phyloP scores from a whole-genome alignment of 2,888 invertebrate genomes.

The Blera fallax region DNA sequence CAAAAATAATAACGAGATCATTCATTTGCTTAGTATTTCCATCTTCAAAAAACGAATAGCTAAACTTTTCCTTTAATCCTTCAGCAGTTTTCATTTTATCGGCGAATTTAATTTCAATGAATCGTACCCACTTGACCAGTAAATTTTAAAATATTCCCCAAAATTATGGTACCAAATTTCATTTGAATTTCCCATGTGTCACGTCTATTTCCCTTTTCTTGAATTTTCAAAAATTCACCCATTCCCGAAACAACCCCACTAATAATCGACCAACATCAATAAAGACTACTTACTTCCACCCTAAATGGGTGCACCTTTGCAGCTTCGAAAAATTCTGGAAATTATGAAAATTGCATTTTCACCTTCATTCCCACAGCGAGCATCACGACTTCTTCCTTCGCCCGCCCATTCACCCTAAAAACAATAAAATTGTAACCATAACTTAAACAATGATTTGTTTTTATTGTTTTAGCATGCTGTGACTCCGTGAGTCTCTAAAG shows the following conservation, averaged over 20 bases:
- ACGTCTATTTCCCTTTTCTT: not conserved
- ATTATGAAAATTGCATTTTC: conserved; percentile 70
- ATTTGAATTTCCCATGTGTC: conserved; percentile 25
- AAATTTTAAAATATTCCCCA: not conserved
- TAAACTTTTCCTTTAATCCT: no score
- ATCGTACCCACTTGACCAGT: conserved; percentile 2
- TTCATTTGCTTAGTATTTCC: no score
- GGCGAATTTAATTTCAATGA: not conserved
- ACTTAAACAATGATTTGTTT: conserved; percentile 72
- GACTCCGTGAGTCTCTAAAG: conserved; percentile 68
- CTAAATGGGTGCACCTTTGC: not conserved
- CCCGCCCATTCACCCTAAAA: conserved; percentile 65
- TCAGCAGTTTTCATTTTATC: no score
- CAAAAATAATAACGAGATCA: no score
- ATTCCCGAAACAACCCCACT: not conserved
- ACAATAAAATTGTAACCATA: conserved; percentile 73
- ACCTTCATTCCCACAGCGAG: conserved; percentile 40
- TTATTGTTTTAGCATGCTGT: conserved; percentile 72
- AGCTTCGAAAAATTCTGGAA: conserved; percentile 22
- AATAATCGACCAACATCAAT: conserved; percentile 19
- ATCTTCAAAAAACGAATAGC: no score
- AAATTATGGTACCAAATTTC: not conserved
- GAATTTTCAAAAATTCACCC: not conserved
- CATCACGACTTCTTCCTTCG: not conserved
- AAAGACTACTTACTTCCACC: not conserved